A percentile compares a stretch with the other conserved stretches of the same genome.
Evolutionary conservation across 2,113 vertebrate genomes (phyloP).

Genomic region (Fulica atra): DNA sequence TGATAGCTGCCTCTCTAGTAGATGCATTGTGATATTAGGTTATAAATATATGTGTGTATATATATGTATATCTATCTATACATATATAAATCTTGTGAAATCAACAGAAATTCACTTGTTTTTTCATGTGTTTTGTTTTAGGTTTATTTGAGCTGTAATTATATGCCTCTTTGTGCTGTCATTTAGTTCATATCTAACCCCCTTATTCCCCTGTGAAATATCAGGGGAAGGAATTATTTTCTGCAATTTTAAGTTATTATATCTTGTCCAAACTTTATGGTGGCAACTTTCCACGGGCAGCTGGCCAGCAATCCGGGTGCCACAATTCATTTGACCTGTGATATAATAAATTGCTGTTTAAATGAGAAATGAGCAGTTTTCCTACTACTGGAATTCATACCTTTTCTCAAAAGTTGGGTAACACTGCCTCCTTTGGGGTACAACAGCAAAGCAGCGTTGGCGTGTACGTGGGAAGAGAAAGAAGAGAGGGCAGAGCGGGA

Average conservation of each 20-base stretch:
- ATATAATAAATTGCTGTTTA: not conserved
- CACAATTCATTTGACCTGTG: not conserved
- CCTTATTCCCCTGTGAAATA: not conserved
- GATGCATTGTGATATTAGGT: not conserved
- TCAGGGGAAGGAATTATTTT: not conserved
- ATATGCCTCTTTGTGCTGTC: not conserved
- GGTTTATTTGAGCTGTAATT: not conserved
- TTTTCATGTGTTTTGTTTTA: constrained; percentile 1
- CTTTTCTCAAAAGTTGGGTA: not conserved
- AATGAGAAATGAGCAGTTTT: not conserved
- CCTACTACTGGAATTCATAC: not conserved
- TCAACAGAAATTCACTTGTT: not conserved
- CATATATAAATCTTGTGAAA: not conserved
- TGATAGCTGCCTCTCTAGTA: not conserved
- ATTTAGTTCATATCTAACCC: not conserved
- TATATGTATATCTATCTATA: not conserved
- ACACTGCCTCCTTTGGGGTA: constrained; percentile 22
- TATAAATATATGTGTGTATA: not conserved
- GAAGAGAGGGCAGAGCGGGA: not conserved
- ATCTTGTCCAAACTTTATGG: not conserved
- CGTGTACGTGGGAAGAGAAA: not conserved
- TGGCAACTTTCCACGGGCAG: not conserved
- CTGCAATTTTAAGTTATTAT: not conserved
- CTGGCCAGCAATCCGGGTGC: not conserved
- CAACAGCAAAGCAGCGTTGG: not conserved